A percentile compares a stretch with the other conserved stretches of the same genome.
Evolutionary conservation across 2,888 invertebrate genomes (phyloP).

Genomic region (Flabesymbios commensalis): DNA sequence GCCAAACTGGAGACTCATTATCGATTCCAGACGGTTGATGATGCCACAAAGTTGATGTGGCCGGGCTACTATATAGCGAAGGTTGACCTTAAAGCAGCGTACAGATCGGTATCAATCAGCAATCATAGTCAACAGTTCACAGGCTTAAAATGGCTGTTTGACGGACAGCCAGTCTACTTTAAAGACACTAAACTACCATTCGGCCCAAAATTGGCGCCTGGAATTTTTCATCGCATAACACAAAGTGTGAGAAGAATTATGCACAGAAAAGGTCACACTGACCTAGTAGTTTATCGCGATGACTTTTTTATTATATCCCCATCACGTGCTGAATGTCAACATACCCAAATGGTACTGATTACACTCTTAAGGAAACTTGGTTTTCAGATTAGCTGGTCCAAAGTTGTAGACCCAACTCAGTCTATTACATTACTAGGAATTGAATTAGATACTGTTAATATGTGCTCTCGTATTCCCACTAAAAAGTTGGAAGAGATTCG

Average conservation of each 20-base stretch:
- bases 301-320: background rate
- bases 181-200: background rate
- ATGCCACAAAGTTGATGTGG: background rate
- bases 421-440: background rate
- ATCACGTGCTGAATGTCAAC: background rate
- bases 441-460: background rate
- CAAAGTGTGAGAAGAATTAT: conserved; percentile 1
- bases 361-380: background rate
- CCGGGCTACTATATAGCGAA: background rate
- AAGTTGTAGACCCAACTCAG: background rate
- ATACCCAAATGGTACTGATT: background rate
- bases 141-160: background rate
- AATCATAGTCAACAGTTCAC: background rate
- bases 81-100: background rate
- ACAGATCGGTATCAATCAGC: background rate
- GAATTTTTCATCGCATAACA: background rate
- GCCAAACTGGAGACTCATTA: background rate
- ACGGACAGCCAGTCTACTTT: background rate
- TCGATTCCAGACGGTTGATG: background rate
- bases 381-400: conserved; percentile 1
- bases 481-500: too few relatives aligned
- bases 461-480: too few relatives aligned
- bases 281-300: background rate
- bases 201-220: background rate
- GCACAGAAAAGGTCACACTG: background rate